Base-by-base conservation (phyloP, 2,888 invertebrate genomes). In the Cistogaster globosa region DNA sequence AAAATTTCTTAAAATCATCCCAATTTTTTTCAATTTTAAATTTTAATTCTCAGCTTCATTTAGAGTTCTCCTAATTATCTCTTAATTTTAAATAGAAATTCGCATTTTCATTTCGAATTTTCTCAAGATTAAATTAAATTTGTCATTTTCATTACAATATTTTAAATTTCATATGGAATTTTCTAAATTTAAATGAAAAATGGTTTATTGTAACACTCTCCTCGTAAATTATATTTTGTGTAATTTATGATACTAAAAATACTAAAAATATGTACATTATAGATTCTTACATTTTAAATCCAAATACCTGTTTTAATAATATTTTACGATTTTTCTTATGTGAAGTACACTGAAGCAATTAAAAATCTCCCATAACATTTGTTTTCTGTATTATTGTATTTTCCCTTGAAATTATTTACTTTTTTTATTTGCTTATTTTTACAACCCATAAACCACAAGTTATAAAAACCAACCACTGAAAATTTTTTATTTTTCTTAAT, bases 391-490 rank as follows among this genome's bases (percentile, higher is more conserved):
- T 55, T 26, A 18, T 36, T 60, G 20, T n/a, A 8, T 26, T 55
- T 38, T 72, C 58, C 14, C 20, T 72, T 72, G 57, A 75, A 62
- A 63, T 65, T 36, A 62, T 79, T 51, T 60, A 20, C 9, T 32
- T 67, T 72, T 62, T 63, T 60, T 75, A 36, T 58, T 36, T n/a
- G 55, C 36, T 72, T 72, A 62, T 45, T 65, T 84, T 81, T 62
- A 76, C 69, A 84, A 71, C 26, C 81, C 72, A 81, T 81, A 81
- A 84, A 75, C 68, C 68, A 57, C 77, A 84, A 68, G 81, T 62
- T 74, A 69, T 84, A 81, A 84, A 81, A 81, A 69, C 48, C 81
- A 81, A 63, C 81, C 81, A 81, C 63, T 57, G 57, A 81, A 58
- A 7, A 5, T 32, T 32, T 32, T 32, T 5, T 48, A 26, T 65